Base-by-base conservation (phyloP, 2,797 vertebrate species). In the Pseudomugil gertrudae region DNA sequence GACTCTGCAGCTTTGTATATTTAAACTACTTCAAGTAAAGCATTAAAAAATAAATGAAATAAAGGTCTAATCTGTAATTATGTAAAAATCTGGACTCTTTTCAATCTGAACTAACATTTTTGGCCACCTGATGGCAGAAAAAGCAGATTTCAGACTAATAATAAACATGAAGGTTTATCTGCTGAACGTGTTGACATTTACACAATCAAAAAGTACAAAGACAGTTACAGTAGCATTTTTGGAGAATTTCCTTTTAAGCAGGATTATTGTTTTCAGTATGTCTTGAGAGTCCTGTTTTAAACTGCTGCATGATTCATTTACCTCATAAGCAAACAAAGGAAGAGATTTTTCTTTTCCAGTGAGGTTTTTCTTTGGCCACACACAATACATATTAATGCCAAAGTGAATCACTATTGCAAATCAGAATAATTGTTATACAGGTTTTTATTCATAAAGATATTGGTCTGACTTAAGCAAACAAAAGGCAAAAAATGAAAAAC, bases 41-140 rank as follows among this genome's bases (percentile, higher is more conserved):
- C 10, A 11, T 21, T 21, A 38, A 57, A n/a, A 24, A 57, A 38
- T 17, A 40, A 57, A 24, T 3, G 8, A 9, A 23, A n/a, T 32
- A 9, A 6, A 32, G 32, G 32, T 6, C 4, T 32, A 17, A 27
- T 15, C 33, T 36, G 55, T 26, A 24, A 17, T 38, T 4, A 3
- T 14, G 33, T 3, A 3, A n/a, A n/a, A 27, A 11, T 2, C 9
- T 1, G 2, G 19, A 23, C 3, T 9, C 4, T 24, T 53, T 69
- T 30, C 40, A 63, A 58, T 52, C n/a, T 21, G 27, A 30, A 54
- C 36, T 48, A 17, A 2, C 40, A 45, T 5, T 10, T 36, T 54
- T 50, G 17, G 2, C 47, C 40, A 61, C 38, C 36, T 29, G 50
- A 6, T 43, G 50, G 54, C 40, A 52, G 43, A 26, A 19, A 68